phyloP scores from a whole-genome alignment of 2,113 vertebrate species.

The Bothrops jararaca region DNA sequence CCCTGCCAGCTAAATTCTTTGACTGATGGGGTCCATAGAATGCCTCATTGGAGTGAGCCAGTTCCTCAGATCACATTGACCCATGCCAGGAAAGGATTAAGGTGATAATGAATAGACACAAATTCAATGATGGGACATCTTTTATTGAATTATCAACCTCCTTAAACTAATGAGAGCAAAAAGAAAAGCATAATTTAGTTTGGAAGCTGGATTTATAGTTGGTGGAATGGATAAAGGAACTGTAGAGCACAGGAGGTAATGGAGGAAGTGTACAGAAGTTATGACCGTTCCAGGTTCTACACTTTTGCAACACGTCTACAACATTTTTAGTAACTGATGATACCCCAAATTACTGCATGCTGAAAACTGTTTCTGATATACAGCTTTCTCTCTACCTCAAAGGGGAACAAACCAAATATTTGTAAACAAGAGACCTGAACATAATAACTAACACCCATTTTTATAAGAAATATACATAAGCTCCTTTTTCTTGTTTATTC shows the following conservation, averaged over 20 bases:
- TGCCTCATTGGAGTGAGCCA: neutral
- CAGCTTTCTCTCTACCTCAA: neutral
- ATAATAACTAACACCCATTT: constrained; percentile 32
- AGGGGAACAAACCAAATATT: constrained; percentile 11
- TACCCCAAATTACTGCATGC: neutral
- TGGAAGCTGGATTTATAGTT: neutral
- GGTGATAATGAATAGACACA: neutral
- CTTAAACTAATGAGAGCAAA: neutral
- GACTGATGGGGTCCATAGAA: neutral
- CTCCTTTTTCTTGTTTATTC: constrained; percentile 24
- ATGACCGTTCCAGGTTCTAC: neutral
- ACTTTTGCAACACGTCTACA: neutral
- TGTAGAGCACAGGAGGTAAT: neutral
- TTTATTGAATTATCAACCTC: neutral
- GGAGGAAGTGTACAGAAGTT: neutral
- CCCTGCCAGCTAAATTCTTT: neutral
- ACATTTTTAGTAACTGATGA: constrained; percentile 8
- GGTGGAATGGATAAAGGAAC: neutral
- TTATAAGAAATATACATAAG: constrained; percentile 28
- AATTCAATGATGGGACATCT: neutral
- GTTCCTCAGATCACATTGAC: neutral
- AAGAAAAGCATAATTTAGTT: neutral
- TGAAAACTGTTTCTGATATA: neutral
- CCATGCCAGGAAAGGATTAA: neutral
- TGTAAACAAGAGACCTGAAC: constrained; percentile 16